Evolutionary conservation across 2,888 invertebrate genomes (phyloP).

Genomic region (Bellardia pandia): DNA sequence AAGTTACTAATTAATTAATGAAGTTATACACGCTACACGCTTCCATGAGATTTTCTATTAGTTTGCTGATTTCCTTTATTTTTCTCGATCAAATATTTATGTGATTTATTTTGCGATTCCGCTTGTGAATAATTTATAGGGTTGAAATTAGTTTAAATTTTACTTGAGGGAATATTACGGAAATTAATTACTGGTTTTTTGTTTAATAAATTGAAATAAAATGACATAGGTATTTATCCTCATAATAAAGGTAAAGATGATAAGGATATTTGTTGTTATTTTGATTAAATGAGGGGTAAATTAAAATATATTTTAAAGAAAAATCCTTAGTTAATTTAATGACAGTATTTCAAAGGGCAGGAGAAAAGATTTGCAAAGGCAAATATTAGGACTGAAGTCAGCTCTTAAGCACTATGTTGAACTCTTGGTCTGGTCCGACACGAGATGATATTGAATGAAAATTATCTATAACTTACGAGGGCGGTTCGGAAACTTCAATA

Average conservation of each 20-base stretch:
- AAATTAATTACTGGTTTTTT: slow-evolving; percentile 59
- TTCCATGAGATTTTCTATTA: slow-evolving; percentile 12
- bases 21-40: slow-evolving; percentile 51
- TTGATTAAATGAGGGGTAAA: background rate
- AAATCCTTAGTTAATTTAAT: too few species aligned
- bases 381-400: too few species aligned
- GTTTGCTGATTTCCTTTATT: background rate
- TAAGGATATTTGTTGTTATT: background rate
- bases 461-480: too few species aligned
- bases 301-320: background rate
- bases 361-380: too few species aligned
- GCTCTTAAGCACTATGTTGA: too few species aligned
- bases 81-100: slow-evolving; percentile 37
- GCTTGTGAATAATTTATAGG: slow-evolving; percentile 60
- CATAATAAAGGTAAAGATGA: background rate
- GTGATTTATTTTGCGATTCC: slow-evolving; percentile 51
- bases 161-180: slow-evolving; percentile 54
- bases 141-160: slow-evolving; percentile 59
- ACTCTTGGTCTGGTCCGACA: too few species aligned
- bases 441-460: too few species aligned
- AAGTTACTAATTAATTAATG: slow-evolving; percentile 71
- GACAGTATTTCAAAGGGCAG: too few species aligned
- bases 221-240: background rate
- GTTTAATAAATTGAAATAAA: slow-evolving; percentile 42
- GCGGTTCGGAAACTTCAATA: too few species aligned